Base-by-base conservation (phyloP, 2,888 invertebrate species). In the Metellina segmentata region DNA sequence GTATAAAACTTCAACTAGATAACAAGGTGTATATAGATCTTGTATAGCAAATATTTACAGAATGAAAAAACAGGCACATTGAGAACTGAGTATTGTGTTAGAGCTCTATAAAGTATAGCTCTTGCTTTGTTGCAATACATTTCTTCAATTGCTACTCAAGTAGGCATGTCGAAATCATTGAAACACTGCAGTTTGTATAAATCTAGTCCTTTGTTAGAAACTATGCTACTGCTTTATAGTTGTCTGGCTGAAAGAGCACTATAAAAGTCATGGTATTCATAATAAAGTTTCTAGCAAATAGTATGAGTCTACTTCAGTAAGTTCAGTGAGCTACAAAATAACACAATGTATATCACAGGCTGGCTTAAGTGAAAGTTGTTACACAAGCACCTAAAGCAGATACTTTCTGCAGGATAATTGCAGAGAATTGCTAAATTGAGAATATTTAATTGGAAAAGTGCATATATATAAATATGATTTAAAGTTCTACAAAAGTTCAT, bases 1-100 rank as follows among this genome's bases (percentile, higher is more conserved):
- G 90, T 90, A 85, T 85, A 85, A 85, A 90, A 81, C 51, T 75
- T 85, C 90, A 90, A 85, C 85, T 90, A 85, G 90, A 74, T 90
- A 85, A 90, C 90, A 90, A 90, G 72, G 74, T 85, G 90, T 90
- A 90, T 88, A 72, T 85, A 90, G 72, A 74, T 85, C 79, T 20
- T 85, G 75, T 83, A 71, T 78, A 90, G 90, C 90, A 90, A 90
- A 90, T 90, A 90, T 90, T 71, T 85, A 90, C 81, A 85, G 74
- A 90, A 81, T 52, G 77, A 71, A 90, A 61, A 78, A 81, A 90
- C 53, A 85, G 20, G 49, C 70, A 82, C 69, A 52, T 48, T 34
- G 81, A 34, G 34, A 79, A 81, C 85, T 81, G 49, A 90, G 78
- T 81, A 90, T 81, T 79, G 74, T 79, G 79, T 51, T 69, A 61